Evolutionary conservation across 2,797 vertebrate genomes (phyloP), one percentile per base, ranked within the genome.

Genomic region (Orientallactaga sibirica): DNA sequence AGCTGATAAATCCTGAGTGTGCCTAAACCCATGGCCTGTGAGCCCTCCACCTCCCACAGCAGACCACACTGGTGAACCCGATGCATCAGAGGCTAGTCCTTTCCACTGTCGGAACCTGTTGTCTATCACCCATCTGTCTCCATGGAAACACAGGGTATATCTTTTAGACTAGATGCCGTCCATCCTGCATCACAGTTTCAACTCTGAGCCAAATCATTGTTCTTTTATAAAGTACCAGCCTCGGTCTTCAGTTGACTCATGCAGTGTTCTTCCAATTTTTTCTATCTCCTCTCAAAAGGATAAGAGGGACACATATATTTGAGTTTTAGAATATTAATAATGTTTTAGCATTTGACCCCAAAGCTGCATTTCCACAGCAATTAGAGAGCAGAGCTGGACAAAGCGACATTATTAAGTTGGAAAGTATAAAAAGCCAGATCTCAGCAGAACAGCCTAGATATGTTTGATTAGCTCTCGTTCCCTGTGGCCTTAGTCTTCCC

Each of bases 1-100:
- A 92, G 92, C 81, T 12, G 16, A 67, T 92, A 88, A 93, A 88
- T 86, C 78, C 86, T 4, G 19, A 48, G 52, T 9, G 4, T 48
- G 9, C 0, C 68, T 1, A 24, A 43, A 18, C 4, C 48, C 0
- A 7, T 3, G n/a, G 37, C 29, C 14, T 2, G 0, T 27, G 22
- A 58, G 5, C 29, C 4, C 29, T 52, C 14, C 1, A 0, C 41
- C 87, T 48, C 41, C 61, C 8, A 19, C 0, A 2, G 67, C 37
- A 15, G 33, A 55, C 24, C n/a, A 4, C 5, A 1, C 22, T 5
- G 37, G 93, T 14, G 68, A 86, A 43, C 75, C n/a, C 11, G 71
- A 92, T 79, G 94, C 55, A 61, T 4, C 11, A 20, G n/a, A 22
- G 52, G 7, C 11, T 62, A 0, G 7, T 16, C 0, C 18, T 66